A percentile compares a stretch with the other conserved stretches of the same genome.
These are phyloP conservation scores for Paralichthys olivaceus DNA, from an alignment of 2,113 vertebrate species.

Conservation along the genomic window DNA sequence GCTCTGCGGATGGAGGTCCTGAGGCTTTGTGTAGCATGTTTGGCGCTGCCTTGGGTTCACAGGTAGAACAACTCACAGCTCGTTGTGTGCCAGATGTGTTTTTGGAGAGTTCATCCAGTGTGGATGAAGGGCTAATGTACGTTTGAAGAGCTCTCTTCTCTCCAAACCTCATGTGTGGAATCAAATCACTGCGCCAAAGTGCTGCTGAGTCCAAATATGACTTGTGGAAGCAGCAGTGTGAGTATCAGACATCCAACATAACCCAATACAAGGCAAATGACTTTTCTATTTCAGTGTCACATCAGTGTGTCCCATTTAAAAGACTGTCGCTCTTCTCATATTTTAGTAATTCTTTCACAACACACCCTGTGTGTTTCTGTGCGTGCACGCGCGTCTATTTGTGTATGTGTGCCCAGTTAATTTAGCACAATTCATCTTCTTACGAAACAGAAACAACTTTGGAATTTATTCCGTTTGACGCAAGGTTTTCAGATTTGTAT, in stretches of 20 bases:
- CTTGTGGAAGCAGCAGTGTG: neutral
- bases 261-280: neutral
- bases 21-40: neutral
- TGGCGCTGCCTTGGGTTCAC: neutral
- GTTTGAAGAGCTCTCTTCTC: neutral
- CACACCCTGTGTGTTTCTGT: conserved; percentile 1
- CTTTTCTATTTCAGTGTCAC: neutral
- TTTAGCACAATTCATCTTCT: neutral
- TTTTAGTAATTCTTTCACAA: neutral
- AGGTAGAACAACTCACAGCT: neutral
- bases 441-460: neutral
- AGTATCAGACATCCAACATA: neutral
- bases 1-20: neutral
- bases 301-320: neutral
- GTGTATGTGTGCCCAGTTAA: neutral
- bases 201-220: neutral
- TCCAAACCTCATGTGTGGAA: conserved; percentile 2
- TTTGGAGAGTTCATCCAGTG: neutral
- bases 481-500: neutral
- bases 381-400: conserved; percentile 16
- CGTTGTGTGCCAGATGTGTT: neutral
- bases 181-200: conserved; percentile 9
- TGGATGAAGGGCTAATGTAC: neutral
- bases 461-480: neutral
- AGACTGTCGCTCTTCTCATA: neutral